Evolutionary conservation across 1,140 invertebrate genomes (phyloP).

Genomic region (Drosophila persimilis): DNA sequence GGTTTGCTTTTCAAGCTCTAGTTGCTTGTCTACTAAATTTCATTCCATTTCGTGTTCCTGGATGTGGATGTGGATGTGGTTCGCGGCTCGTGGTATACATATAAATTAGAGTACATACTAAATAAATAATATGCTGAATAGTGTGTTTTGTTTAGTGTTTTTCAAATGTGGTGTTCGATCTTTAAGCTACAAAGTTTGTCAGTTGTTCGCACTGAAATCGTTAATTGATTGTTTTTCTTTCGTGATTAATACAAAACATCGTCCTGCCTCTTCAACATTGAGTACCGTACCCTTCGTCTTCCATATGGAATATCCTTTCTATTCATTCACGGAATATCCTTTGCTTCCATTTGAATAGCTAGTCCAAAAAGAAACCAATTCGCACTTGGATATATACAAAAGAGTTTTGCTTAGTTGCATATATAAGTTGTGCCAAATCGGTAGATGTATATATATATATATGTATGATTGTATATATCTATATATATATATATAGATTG

Average conservation of each 20-base stretch:
- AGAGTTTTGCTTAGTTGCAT: conserved; percentile 47
- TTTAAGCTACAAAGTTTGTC: conserved; percentile 12
- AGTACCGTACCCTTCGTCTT: not conserved
- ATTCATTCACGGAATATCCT: conserved; percentile 15
- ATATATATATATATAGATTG: conserved; percentile 39
- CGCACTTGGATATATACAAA: conserved; percentile 50
- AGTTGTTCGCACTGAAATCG: conserved; percentile 52
- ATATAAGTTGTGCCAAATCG: conserved; percentile 49
- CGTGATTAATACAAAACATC: conserved; percentile 29
- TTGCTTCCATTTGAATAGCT: conserved; percentile 20
- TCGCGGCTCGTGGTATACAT: conserved; percentile 37
- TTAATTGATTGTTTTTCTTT: conserved; percentile 68
- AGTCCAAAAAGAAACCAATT: conserved; percentile 47
- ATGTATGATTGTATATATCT: conserved; percentile 25
- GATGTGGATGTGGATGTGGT: conserved; percentile 21
- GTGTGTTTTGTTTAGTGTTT: conserved; percentile 33
- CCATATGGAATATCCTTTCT: not conserved
- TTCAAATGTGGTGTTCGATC: not conserved
- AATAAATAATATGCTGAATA: conserved; percentile 76
- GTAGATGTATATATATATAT: conserved; percentile 26
- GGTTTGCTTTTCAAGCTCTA: conserved; percentile 56
- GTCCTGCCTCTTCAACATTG: not conserved
- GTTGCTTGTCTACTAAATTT: conserved; percentile 47
- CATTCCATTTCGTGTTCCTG: conserved; percentile 20
- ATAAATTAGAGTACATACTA: conserved; percentile 75